These are phyloP conservation scores for Porphyrio hochstetteri DNA, from an alignment of 2,113 vertebrate genomes.

Conservation along the genomic window DNA sequence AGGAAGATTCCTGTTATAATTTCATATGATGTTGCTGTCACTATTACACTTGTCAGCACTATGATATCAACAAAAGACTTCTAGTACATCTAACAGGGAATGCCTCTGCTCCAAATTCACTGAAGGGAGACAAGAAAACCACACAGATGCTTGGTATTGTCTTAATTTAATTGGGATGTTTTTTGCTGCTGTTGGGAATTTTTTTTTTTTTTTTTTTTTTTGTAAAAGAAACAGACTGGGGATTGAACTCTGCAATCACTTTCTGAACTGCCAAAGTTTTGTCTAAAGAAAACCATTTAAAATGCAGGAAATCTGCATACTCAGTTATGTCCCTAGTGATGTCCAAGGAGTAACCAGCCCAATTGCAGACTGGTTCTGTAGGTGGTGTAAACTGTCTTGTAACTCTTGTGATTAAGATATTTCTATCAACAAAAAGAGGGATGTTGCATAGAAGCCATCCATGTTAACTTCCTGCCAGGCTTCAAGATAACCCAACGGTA, in stretches of 20 bases:
- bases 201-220: background rate
- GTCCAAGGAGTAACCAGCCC: background rate
- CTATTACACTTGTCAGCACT: conserved; percentile 78
- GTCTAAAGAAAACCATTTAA: background rate
- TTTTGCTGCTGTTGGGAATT: background rate
- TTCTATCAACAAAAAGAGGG: background rate
- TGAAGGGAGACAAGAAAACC: conserved; percentile 19
- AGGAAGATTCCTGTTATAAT: conserved; percentile 76
- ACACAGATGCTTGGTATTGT: conserved; percentile 39
- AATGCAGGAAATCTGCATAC: background rate
- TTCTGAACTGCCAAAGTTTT: background rate
- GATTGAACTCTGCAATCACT: background rate
- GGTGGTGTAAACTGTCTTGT: background rate
- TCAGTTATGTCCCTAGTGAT: background rate
- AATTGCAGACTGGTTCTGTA: background rate
- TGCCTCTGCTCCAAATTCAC: conserved; percentile 13
- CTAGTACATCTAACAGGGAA: conserved; percentile 40
- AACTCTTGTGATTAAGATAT: background rate
- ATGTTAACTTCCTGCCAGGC: background rate
- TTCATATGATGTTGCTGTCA: conserved; percentile 81
- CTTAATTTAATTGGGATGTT: conserved; percentile 17
- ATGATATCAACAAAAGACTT: conserved; percentile 78
- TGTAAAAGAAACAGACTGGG: background rate
- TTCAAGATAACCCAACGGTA: background rate
- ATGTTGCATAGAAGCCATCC: background rate